Conservation (phyloP, 2,113 vertebrate genomes). For the Zosterops lateralis region DNA sequence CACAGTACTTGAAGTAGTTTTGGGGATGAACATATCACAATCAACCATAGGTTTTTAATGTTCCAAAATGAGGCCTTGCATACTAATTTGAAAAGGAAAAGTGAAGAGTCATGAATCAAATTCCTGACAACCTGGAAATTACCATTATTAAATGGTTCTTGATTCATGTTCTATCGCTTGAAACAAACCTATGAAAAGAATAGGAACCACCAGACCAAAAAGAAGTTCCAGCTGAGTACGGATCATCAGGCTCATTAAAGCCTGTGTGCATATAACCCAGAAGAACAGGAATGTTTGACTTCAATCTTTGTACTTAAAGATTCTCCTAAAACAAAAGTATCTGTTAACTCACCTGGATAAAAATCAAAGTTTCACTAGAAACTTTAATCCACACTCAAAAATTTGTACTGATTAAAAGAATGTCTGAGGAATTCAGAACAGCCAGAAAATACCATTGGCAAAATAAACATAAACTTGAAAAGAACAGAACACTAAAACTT, state of each 20-base stretch:
- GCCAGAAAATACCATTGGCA: background rate
- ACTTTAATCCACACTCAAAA: background rate
- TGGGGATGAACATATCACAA: background rate
- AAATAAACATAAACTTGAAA: background rate
- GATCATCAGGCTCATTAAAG: background rate
- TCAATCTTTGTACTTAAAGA: background rate
- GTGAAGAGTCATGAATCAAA: background rate
- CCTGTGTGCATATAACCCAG: background rate
- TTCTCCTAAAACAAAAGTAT: background rate
- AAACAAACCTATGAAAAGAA: background rate
- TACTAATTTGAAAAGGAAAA: background rate
- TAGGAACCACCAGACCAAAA: background rate
- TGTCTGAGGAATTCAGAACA: background rate
- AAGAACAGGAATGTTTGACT: background rate
- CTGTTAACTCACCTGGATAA: background rate
- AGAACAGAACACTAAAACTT: background rate
- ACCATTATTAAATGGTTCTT: background rate
- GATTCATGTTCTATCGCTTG: background rate
- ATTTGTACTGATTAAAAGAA: background rate
- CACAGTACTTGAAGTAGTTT: background rate
- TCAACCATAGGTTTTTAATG: fast-evolving
- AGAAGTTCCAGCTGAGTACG: background rate
- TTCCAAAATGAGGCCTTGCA: background rate
- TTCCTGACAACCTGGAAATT: background rate
- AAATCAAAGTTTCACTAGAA: background rate